Base-by-base conservation (phyloP, 2,888 invertebrate genomes). In the Netelia inedita region DNA sequence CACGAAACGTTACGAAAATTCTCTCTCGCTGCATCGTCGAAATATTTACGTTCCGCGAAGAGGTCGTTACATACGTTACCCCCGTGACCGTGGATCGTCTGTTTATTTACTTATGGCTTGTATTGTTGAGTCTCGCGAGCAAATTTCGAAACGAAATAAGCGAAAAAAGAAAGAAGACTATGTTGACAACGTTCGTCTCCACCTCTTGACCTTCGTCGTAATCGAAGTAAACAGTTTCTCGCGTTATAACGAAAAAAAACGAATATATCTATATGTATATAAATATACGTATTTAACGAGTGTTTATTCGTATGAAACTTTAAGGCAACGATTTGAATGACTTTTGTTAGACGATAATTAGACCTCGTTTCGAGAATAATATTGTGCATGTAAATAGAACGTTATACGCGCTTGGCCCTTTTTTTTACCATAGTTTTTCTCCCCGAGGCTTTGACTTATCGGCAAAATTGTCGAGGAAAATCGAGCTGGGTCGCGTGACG, bases 401-500 rank as follows among this genome's bases (percentile, higher is more conserved):
- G 14, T 46, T 46, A 46, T 61, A 28, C 28, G 23, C 11, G 28
- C 5, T 16, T 57, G 3, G 23, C 41, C 9, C 14, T 57, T 73
- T 57, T 73, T 57, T 23, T 43, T 43, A 55, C 10, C 8, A n/a
- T 59, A 35, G 19, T 68, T 59, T 57, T 57, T 55, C 65, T 28
- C 35, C 50, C 21, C 28, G 19, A 9, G 19, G 66, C 55, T 78
- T n/a, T 71, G 21, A 43, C 61, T 61, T 59, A 69, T 69, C 59
- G 59, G 35, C 14, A 69, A 71, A 71, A 69, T 78, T 59, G 53
- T 35, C 35, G 16, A n/a, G n/a, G 63, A 63, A 61, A 74, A 50
- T 74, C 43, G 19, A 28, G 14, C 6, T 19, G 16, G 63, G 53
- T 75, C 75, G 75, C 75, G 75, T 66, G 75, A 75, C 75, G 63